Percentiles rank a stretch among this genome's conserved stretches.
These are phyloP conservation scores for Diphyllodes magnificus DNA, from an alignment of 2,113 vertebrate genomes.

Conservation along the genomic window DNA sequence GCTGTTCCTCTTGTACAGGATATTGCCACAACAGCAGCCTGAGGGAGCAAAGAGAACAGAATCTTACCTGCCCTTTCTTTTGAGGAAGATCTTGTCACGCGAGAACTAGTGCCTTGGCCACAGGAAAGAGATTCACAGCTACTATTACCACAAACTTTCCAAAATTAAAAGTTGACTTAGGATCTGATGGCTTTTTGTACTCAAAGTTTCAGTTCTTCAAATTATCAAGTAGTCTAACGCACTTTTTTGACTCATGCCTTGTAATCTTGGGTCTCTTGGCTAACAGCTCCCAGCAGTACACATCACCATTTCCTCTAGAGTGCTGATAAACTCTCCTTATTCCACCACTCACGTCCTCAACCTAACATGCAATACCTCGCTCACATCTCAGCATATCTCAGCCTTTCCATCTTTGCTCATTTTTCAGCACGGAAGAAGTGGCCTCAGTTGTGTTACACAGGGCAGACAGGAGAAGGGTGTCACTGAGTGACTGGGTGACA, in stretches of 20 bases:
- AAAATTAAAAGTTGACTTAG: background rate
- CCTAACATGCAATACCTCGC: accelerated
- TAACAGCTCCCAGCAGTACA: background rate
- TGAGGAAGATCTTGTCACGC: background rate
- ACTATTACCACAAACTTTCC: background rate
- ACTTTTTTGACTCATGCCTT: background rate
- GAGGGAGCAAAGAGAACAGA: background rate
- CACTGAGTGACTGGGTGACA: background rate
- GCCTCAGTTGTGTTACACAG: background rate
- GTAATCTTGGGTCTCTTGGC: background rate
- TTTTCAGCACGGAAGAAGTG: background rate
- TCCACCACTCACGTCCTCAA: background rate
- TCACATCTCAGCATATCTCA: background rate
- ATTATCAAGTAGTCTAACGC: background rate
- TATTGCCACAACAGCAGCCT: background rate
- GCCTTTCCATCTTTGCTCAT: background rate
- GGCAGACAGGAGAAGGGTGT: background rate
- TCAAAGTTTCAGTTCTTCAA: background rate
- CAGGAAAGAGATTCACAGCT: background rate
- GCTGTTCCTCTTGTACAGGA: background rate
- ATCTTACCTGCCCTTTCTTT: background rate
- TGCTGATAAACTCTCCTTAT: background rate
- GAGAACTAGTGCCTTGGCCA: background rate
- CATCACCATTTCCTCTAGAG: background rate
- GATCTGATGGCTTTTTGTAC: background rate